Conservation (phyloP, 1,140 invertebrate species). For the Myzus persicae region DNA sequence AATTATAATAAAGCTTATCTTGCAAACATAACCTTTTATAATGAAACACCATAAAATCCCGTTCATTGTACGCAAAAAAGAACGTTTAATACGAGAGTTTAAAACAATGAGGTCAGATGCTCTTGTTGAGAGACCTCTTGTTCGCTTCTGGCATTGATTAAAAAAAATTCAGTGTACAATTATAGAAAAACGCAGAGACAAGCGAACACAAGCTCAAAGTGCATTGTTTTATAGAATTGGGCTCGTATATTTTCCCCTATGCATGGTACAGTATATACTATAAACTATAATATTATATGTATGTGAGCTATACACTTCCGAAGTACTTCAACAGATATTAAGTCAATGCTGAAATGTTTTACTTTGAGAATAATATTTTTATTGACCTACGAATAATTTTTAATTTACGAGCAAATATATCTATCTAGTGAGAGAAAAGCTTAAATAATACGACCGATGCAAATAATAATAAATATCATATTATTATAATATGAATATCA, state of each 20-base stretch:
- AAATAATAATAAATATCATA: slow-evolving; percentile 5
- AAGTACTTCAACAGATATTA: slow-evolving; percentile 38
- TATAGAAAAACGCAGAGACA: slow-evolving; percentile 46
- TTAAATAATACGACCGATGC: not conserved
- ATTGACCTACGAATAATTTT: slow-evolving; percentile 9
- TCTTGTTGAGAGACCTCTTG: slow-evolving; percentile 48
- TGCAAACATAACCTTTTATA: slow-evolving; percentile 35
- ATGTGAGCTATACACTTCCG: not conserved
- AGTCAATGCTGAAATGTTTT: slow-evolving; percentile 27
- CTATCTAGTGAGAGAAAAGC: not conserved
- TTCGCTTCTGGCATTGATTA: slow-evolving; percentile 53
- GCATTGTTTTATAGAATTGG: slow-evolving; percentile 50
- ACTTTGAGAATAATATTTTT: not conserved
- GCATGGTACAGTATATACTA: not conserved
- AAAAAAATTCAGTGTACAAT: slow-evolving; percentile 34
- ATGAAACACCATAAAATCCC: slow-evolving; percentile 26
- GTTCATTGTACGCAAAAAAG: not conserved
- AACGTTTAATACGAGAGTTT: slow-evolving; percentile 46
- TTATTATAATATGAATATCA: slow-evolving; percentile 10
- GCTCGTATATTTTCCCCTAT: not conserved
- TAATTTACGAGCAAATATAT: not conserved
- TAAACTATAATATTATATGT: not conserved
- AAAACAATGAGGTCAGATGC: slow-evolving; percentile 54
- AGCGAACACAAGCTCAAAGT: slow-evolving; percentile 41
- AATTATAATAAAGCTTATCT: slow-evolving; percentile 49